Base-by-base conservation (phyloP, 2,888 invertebrate genomes). In the Dendrolimus houi region DNA sequence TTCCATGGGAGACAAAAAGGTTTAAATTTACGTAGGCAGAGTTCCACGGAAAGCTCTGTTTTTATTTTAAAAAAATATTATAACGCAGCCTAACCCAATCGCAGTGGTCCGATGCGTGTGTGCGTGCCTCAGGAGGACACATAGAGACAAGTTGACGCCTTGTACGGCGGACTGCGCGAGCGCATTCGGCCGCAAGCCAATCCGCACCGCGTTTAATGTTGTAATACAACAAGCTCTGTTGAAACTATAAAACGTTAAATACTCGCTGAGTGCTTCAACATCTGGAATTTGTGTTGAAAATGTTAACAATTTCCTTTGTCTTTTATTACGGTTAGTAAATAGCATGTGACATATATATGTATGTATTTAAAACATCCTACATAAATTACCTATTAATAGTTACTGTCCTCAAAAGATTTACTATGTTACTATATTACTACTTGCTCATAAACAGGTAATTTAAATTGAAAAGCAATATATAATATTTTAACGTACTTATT, bases 131-230 rank as follows among this genome's bases (percentile, higher is more conserved):
- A 52, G 40, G 52, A 55, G 55, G 52, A 52, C 55, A 55, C 52
- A 55, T 40, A 12, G 53, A 57, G 55, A 57, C 57, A 54, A 52
- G 13, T 52, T 52, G 57, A 55, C 57, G 57, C 57, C 57, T 57
- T 52, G 52, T 54, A 57, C 13, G 52, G 57, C 52, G 41, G 42
- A 57, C 29, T 54, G 53, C 53, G 47, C 13, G 41, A 1, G n/a
- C 12, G 65, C 59, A 13, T 47, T 54, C 40, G 40, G 29, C 29
- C 54, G 40, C 54, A 17, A 54, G 29, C 54, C 54, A 54, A 14
- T 40, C 54, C 54, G 29, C 29, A 54, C n/a, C 29, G 40, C 29
- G 9, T 54, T 17, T 17, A 40, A 9, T 14, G 13, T 41, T 54
- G 41, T 40, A 54, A 54, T n/a, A 47, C 9, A 10, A 12, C 47